Evolutionary conservation across 1,140 invertebrate genomes (phyloP).

Genomic region (Drosophila subpulchrella): DNA sequence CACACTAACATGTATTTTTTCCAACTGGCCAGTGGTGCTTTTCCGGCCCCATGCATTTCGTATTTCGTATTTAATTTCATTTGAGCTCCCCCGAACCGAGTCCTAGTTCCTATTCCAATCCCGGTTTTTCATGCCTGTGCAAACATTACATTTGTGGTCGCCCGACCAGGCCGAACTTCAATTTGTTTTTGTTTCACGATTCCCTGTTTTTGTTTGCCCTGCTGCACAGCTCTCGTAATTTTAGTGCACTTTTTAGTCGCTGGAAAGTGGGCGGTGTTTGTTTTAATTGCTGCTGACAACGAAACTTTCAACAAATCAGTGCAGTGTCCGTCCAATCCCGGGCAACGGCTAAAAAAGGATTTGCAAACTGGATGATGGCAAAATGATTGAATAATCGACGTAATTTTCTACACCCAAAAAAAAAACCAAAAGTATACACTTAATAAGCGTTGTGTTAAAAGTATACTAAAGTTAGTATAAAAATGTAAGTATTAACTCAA

Average conservation of each 20-base stretch:
- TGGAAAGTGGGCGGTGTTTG: constrained; percentile 18
- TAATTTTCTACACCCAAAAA: too few relatives aligned
- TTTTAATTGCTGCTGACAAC: constrained; percentile 80
- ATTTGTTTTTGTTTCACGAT: constrained; percentile 34
- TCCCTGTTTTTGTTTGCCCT: constrained; percentile 39
- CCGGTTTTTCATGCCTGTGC: constrained; percentile 10
- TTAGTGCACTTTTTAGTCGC: constrained; percentile 65
- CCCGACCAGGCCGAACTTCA: constrained; percentile 39
- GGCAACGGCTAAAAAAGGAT: constrained; percentile 24
- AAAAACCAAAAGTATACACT: too few relatives aligned
- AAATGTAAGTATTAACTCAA: too few relatives aligned
- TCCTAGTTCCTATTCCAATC: constrained; percentile 31
- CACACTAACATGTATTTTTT: constrained; percentile 14
- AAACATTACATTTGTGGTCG: constrained; percentile 36
- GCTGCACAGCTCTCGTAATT: constrained; percentile 43
- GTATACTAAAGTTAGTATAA: too few relatives aligned
- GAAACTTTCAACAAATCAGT: constrained; percentile 75
- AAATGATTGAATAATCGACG: constrained; percentile 63
- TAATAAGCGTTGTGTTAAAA: too few relatives aligned
- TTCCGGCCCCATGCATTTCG: constrained; percentile 51
- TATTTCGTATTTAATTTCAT: constrained; percentile 72
- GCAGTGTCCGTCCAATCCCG: constrained; percentile 11
- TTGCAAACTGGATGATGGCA: constrained; percentile 40
- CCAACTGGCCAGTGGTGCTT: constrained; percentile 32
- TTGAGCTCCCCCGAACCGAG: constrained; percentile 26